Evolutionary conservation across 2,113 vertebrate species (phyloP).

Genomic region (Lamprotornis superbus): DNA sequence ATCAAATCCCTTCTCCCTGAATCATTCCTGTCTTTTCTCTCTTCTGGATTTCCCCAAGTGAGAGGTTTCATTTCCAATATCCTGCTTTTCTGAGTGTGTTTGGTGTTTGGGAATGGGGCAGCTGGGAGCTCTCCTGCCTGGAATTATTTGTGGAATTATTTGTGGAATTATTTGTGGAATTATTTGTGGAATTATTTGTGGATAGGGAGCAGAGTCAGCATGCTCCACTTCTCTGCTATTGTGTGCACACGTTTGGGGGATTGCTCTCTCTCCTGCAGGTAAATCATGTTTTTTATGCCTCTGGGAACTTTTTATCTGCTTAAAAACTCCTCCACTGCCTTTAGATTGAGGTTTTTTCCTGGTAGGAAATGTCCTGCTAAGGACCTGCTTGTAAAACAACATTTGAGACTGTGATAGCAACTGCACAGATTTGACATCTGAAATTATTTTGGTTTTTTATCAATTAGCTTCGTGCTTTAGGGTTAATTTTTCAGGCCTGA

Average conservation of each 20-base stretch:
- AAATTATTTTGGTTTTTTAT: not conserved
- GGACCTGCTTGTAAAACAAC: not conserved
- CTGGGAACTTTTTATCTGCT: not conserved
- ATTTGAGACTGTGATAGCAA: not conserved
- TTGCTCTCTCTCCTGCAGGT: not conserved
- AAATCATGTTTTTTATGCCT: not conserved
- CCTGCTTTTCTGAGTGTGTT: not conserved
- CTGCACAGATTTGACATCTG: not conserved
- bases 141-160: not conserved
- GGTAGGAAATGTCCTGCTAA: not conserved
- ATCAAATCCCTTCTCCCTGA: not conserved
- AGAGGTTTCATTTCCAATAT: not conserved
- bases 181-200: not conserved
- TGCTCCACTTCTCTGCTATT: fast-evolving
- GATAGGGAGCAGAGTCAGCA: not conserved
- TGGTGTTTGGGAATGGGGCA: not conserved
- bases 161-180: no score
- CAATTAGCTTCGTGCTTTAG: not conserved
- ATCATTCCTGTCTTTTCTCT: not conserved
- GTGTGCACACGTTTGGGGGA: not conserved
- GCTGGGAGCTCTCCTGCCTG: not conserved
- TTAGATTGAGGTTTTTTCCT: not conserved
- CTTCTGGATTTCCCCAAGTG: not conserved
- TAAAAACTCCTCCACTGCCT: not conserved
- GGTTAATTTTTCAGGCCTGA: not conserved